phyloP scores from a whole-genome alignment of 2,888 invertebrate genomes.

The Argyra leucocephala region DNA sequence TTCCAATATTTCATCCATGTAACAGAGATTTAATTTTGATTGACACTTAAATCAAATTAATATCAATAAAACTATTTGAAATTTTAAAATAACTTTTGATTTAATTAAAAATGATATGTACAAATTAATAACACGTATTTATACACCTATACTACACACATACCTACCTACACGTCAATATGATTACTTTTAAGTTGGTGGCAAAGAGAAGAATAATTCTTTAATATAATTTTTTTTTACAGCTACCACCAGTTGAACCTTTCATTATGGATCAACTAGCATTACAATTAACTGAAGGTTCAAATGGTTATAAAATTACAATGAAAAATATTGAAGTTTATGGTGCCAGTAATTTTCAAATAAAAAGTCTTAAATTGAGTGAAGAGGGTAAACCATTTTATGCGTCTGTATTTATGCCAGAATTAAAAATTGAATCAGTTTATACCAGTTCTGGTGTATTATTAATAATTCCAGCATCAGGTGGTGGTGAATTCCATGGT shows the following conservation, averaged over 20 bases:
- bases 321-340: constrained; percentile 51
- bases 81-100: too few relatives aligned
- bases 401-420: constrained; percentile 55
- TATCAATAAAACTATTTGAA: too few relatives aligned
- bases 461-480: constrained; percentile 60
- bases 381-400: constrained; percentile 57
- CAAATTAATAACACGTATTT: too few relatives aligned
- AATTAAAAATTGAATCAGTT: constrained; percentile 53
- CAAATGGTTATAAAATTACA: constrained; percentile 51
- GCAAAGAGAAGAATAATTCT: too few relatives aligned
- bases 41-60: too few relatives aligned
- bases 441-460: constrained; percentile 61
- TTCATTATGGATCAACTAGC: constrained; percentile 54
- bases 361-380: constrained; percentile 49
- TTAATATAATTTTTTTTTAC: constrained; percentile 23
- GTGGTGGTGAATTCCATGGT: constrained; percentile 60
- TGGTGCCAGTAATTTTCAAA: constrained; percentile 55
- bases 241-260: constrained; percentile 58
- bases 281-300: constrained; percentile 49
- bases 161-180: too few relatives aligned
- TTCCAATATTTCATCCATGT: too few relatives aligned
- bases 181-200: too few relatives aligned
- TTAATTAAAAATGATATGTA: too few relatives aligned
- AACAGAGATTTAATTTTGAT: too few relatives aligned
- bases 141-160: too few relatives aligned